Base-by-base conservation (phyloP, 2,797 vertebrate genomes). In the Phoeniculus purpureus region DNA sequence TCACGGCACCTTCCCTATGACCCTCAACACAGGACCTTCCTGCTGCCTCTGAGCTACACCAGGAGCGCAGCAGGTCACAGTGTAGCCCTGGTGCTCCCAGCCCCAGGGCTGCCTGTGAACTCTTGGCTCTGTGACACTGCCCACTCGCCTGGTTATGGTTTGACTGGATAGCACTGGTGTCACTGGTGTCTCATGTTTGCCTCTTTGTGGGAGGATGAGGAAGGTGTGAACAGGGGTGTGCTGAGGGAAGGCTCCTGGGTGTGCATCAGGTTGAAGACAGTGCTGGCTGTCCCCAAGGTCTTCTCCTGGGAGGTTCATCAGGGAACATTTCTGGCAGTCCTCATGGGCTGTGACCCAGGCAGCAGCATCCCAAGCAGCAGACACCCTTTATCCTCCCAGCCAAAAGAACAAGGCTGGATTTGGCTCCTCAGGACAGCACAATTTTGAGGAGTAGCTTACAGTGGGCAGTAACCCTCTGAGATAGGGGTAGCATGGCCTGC, bases 1-100 rank as follows among this genome's bases (percentile, higher is more conserved):
- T 90, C 50, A 7, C 20, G 45, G 81, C 56, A 92, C 80, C 62
- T 64, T 93, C 55, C 92, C 81, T 94, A 96, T 94, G 94, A 91
- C 91, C 79, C 93, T 91, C 90, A 25, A 64, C 32, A 8, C 10
- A 29, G 68, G 64, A 74, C 65, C 59, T 79, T 88, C 74, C 76
- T 0, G 0, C 75, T 27, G 11, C 61, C 60, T 79, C 81, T 82
- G 47, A 79, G n/a, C 43, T 40, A 65, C 65, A 64, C 21, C 71
- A 48, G 64, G 54, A 73, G 43, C 52, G 19, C 40, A 11, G 67
- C 25, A 56, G 54, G 34, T 71, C 65, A 31, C 10, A 2, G 12
- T 12, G 21, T 54, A 37, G 48, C 67, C 58, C 48, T 58, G 52
- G 15, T 15, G 3, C 7, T 66, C 21, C 66, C 26, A 0, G 0